Evolutionary conservation across 2,797 vertebrate genomes (phyloP), one percentile per base, ranked within the genome.

Genomic region (Hipposideros larvatus): DNA sequence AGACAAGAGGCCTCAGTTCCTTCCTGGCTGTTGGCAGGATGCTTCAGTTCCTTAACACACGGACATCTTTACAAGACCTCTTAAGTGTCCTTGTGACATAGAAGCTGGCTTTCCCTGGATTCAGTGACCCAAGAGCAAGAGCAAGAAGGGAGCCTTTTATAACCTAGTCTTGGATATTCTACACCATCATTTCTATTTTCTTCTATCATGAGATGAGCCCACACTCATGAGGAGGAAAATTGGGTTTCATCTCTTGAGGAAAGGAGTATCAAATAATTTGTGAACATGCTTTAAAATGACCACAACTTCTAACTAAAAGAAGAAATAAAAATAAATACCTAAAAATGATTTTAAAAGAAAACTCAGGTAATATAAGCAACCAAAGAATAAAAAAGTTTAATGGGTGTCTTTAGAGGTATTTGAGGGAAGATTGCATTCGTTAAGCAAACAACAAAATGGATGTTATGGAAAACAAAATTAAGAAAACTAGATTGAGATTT

Each of bases 311-410:
- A 65, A 82, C 26, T 53, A 13, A 79, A 95, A 80, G 26, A 83
- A 15, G 5, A 43, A 2, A 90, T 31, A 71, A 53, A 70, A 53
- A 26, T 57, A 87, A 14, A 53, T 53, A 48, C 4, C 43, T 68
- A 63, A 83, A 74, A 68, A 66, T 61, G 24, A 82, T 66, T 87
- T 83, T 55, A 79, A 18, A 37, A 90, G 24, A 51, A n/a, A 85
- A 77, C 24, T 14, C n/a, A 91, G n/a, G 11, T 53, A 31, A 75
- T 37, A 21, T 0, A 34, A 31, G 24, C 37, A 46, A 61, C 34
- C 34, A 61, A 83, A 46, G 41, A 89, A 61, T 37, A n/a, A 1
- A 24, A 77, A 71, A 26, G 15, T 46, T 66, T 55, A 77, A 63
- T 11, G n/a, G 31, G 22, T 55, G 4, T 37, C 51, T n/a, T 96